phyloP scores from a whole-genome alignment of 2,113 vertebrate genomes.

The Tursiops truncatus region DNA sequence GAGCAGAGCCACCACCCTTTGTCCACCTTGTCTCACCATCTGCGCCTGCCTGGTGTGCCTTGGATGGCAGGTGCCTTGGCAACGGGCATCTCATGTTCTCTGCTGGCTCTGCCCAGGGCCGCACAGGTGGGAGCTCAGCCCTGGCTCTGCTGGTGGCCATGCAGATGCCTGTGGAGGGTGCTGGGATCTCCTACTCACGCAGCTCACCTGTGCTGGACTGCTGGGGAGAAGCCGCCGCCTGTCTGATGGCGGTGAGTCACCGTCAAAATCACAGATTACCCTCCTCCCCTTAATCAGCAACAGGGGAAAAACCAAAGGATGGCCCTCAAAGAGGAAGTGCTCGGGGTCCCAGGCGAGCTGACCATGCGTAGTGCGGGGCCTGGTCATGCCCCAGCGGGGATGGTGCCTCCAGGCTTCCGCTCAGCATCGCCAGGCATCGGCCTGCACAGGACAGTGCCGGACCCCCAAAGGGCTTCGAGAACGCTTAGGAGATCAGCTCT shows the following conservation, averaged over 20 bases:
- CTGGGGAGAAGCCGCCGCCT: not conserved
- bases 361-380: rapidly evolving
- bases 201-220: not conserved
- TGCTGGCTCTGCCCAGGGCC: not conserved
- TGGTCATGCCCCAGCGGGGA: not conserved
- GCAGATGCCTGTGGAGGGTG: not conserved
- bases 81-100: not conserved
- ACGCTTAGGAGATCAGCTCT: not conserved
- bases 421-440: not conserved
- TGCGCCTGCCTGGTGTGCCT: not conserved
- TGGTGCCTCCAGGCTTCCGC: not conserved
- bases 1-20: not conserved
- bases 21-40: not conserved
- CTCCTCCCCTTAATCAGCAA: conserved; percentile 42
- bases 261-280: not conserved
- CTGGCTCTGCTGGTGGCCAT: not conserved
- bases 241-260: conserved; percentile 43
- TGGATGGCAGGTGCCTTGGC: not conserved
- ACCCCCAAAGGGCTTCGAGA: not conserved
- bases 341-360: not conserved
- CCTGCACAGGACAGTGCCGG: not conserved
- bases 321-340: conserved; percentile 56
- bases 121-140: not conserved
- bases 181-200: not conserved
- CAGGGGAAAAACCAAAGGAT: conserved; percentile 55